Evolutionary conservation across 1,140 invertebrate species (phyloP), one percentile per base, ranked within the genome.

Genomic region (Calephelis nemesis): DNA sequence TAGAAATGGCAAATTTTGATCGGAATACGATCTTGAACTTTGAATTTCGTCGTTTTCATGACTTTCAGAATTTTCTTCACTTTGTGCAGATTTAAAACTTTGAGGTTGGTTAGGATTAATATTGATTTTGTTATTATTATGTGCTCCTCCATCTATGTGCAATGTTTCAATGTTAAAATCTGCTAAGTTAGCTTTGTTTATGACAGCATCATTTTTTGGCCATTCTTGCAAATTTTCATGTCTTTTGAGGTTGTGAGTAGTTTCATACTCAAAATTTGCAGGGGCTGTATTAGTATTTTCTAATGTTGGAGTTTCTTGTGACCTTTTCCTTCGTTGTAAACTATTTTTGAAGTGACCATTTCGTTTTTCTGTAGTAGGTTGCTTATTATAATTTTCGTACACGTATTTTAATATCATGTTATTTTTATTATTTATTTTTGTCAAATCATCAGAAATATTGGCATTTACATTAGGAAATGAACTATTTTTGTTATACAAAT

Each of bases 91-190:
- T 47, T 30, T 60, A 12, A 60, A 60, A 39, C 58, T 39, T n/a
- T 40, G n/a, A 0, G 12, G 15, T 58, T 10, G 19, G 12, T 11
- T 39, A 7, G 19, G 11, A 39, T 13, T 63, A 48, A 39, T n/a
- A 39, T 13, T 65, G 40, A 39, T n/a, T 50, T 47, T 40, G 19
- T 69, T 54, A 62, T 63, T 63, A 48, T 64, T 19, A 7, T 42
- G 4, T 15, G 60, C 42, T 50, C 47, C 64, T 63, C 50, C 39
- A 67, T 65, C 69, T 39, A 63, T 19, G 69, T 71, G 69, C 4
- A 68, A 9, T 1, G 87, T 88, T 73, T 86, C 75, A 60, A 91
- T 86, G 67, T 85, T 85, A 62, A 87, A 88, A 76, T 90, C 83
- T 45, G 85, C 84, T 73, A 88, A 79, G 52, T 78, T 68, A 10